A percentile compares a stretch with the other conserved stretches of the same genome.
phyloP scores from a whole-genome alignment of 1,140 invertebrate species.

The Drosophila lacertosa region DNA sequence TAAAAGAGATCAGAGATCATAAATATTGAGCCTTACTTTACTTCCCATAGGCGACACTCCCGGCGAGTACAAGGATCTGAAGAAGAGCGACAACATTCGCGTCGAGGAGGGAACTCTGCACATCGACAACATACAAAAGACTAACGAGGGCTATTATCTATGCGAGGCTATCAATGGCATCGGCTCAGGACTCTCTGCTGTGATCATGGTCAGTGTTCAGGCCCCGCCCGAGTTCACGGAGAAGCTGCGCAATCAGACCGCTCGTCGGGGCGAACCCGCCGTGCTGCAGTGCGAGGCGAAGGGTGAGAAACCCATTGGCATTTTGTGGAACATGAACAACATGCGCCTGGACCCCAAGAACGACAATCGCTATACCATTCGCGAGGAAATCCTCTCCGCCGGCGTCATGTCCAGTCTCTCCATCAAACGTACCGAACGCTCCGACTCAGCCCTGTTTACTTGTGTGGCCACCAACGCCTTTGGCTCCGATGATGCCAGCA shows the following conservation, averaged over 20 bases:
- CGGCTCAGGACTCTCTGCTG: constrained; percentile 95
- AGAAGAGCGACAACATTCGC: constrained; percentile 94
- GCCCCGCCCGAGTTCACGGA: constrained; percentile 97
- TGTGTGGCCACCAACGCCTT: constrained; percentile 97
- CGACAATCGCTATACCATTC: constrained; percentile 94
- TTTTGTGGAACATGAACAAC: constrained; percentile 98
- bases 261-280: constrained; percentile 94
- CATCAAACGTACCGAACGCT: constrained; percentile 94
- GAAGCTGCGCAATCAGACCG: constrained; percentile 95
- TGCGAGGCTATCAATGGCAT: constrained; percentile 98
- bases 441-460: constrained; percentile 96
- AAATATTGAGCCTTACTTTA: neutral
- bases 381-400: constrained; percentile 93
- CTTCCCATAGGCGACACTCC: constrained; percentile 90
- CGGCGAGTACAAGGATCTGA: constrained; percentile 96
- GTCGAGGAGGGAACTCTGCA: constrained; percentile 95
- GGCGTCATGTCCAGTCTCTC: constrained; percentile 95
- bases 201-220: constrained; percentile 96
- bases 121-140: constrained; percentile 95
- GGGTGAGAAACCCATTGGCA: constrained; percentile 97
- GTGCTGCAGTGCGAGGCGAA: constrained; percentile 97
- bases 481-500: constrained; percentile 97
- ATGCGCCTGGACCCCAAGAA: constrained; percentile 94
- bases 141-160: constrained; percentile 96
- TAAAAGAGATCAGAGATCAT: neutral